phyloP scores from a whole-genome alignment of 2,113 vertebrate genomes.

The Pseudorasbora parva region DNA sequence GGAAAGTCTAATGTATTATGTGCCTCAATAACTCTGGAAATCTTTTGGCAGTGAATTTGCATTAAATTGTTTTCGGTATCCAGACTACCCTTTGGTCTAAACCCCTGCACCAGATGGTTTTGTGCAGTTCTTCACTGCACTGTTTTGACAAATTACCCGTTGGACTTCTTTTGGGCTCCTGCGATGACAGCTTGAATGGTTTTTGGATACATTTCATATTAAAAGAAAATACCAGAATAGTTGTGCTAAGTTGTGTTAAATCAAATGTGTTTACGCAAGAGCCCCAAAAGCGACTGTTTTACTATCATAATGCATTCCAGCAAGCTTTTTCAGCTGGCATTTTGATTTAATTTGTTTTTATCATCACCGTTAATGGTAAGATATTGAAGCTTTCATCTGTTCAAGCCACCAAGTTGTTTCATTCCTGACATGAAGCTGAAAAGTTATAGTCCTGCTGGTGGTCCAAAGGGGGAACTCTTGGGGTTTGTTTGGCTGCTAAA shows the following conservation, averaged over 20 bases:
- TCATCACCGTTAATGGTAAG: constrained; percentile 16
- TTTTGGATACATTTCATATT: constrained; percentile 4
- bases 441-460: constrained; percentile 15
- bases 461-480: neutral
- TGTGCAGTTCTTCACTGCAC: neutral
- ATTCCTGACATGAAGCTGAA: neutral
- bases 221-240: constrained; percentile 25
- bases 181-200: constrained; percentile 56
- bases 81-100: neutral
- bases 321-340: constrained; percentile 21
- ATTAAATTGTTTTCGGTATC: neutral
- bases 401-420: neutral
- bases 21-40: neutral
- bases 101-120: constrained; percentile 29
- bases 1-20: constrained; percentile 8
- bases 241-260: constrained; percentile 35
- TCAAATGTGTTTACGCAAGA: constrained; percentile 28
- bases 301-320: constrained; percentile 19
- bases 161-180: constrained; percentile 54
- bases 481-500: constrained; percentile 30
- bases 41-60: constrained; percentile 9
- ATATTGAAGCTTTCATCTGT: constrained; percentile 17
- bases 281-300: constrained; percentile 31
- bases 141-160: neutral
- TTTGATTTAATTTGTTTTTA: constrained; percentile 18